phyloP scores from a whole-genome alignment of 2,797 vertebrate genomes.

The Ispidina picta region DNA sequence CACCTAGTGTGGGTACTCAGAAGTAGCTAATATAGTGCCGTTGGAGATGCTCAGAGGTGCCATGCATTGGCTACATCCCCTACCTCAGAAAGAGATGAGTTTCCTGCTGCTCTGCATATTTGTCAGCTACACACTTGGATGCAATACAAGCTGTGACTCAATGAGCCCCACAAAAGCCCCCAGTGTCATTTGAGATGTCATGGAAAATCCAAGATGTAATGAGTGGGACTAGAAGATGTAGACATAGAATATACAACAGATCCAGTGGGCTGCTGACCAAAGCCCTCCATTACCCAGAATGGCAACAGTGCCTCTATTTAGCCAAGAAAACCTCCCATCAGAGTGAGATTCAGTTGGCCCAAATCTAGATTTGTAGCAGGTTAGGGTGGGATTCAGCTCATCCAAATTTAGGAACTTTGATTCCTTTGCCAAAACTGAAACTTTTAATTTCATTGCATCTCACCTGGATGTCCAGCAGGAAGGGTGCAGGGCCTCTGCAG shows the following conservation, averaged over 20 bases:
- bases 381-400: neutral
- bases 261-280: neutral
- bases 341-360: fast-evolving
- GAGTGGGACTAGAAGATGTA: neutral
- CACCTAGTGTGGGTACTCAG: neutral
- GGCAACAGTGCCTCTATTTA: neutral
- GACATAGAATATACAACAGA: neutral
- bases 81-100: neutral
- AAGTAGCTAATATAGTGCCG: fast-evolving
- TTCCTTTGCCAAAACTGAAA: neutral
- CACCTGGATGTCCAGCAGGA: neutral
- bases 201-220: neutral
- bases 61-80: neutral
- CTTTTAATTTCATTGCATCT: neutral
- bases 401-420: neutral
- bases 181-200: neutral
- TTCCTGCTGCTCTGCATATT: neutral
- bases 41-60: fast-evolving
- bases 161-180: neutral
- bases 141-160: neutral
- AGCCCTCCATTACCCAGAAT: neutral
- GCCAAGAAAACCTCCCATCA: neutral
- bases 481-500: neutral
- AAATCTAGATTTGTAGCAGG: neutral
- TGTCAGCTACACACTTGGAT: neutral